Conservation (phyloP, 2,113 vertebrate species). For the Eptesicus fuscus region DNA sequence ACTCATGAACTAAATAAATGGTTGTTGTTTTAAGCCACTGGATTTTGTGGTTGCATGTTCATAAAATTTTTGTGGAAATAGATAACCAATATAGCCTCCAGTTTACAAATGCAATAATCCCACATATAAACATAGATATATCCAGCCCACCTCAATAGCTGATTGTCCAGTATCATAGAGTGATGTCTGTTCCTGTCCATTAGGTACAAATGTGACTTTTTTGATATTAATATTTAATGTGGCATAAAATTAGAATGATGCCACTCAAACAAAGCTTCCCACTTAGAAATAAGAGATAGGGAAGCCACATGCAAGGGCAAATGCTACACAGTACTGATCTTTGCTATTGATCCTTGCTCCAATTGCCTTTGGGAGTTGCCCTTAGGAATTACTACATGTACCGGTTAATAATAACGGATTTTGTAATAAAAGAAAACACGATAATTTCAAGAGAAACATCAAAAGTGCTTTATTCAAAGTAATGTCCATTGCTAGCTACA, state of each 20-base stretch:
- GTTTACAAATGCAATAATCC: slow-evolving; percentile 40
- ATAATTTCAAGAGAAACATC: too few species aligned
- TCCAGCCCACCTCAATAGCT: background rate
- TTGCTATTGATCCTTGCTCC: background rate
- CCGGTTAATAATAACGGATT: too few species aligned
- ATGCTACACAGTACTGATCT: background rate
- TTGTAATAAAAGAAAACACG: too few species aligned
- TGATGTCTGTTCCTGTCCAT: background rate
- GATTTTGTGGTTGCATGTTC: slow-evolving; percentile 58
- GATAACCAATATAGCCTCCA: slow-evolving; percentile 42
- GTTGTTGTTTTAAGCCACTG: slow-evolving; percentile 58
- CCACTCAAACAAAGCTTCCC: background rate
- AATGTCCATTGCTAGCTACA: too few species aligned
- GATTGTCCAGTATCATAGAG: background rate
- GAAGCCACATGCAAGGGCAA: background rate
- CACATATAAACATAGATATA: slow-evolving; percentile 43
- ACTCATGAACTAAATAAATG: slow-evolving; percentile 56
- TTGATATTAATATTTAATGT: slow-evolving; percentile 33
- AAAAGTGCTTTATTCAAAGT: too few species aligned
- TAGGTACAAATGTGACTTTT: slow-evolving; percentile 24
- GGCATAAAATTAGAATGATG: slow-evolving; percentile 10
- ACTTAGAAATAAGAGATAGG: background rate
- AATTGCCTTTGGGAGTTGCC: background rate
- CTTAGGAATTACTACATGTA: background rate
- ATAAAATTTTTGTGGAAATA: slow-evolving; percentile 63